phyloP scores from a whole-genome alignment of 2,797 vertebrate species.

The Urophycis tenuis region DNA sequence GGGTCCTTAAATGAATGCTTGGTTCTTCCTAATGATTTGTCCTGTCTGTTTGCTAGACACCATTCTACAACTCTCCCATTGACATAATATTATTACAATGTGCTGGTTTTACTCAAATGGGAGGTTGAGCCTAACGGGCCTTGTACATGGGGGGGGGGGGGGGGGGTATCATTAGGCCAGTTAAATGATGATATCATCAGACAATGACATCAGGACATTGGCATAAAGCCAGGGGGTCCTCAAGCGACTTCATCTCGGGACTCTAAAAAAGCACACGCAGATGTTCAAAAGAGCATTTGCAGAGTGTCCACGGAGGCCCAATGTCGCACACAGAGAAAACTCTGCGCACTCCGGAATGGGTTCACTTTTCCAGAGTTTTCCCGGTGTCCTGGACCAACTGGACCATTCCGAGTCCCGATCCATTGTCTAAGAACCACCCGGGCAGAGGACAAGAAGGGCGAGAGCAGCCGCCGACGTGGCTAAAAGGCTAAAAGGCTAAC shows the following conservation, averaged over 20 bases:
- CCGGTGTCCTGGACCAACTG: neutral
- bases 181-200: neutral
- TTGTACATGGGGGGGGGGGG: neutral
- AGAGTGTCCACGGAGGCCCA: neutral
- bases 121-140: neutral
- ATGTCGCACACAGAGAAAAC: neutral
- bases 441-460: neutral
- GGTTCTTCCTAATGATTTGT: neutral
- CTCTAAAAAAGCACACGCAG: too few relatives aligned
- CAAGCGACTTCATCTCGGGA: too few relatives aligned
- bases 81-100: neutral
- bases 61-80: neutral
- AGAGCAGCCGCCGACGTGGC: neutral
- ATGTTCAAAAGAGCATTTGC: too few relatives aligned
- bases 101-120: neutral
- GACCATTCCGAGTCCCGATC: neutral
- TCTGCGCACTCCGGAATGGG: neutral
- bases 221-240: neutral
- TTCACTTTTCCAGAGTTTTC: neutral
- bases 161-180: neutral
- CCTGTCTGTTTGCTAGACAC: neutral
- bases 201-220: neutral
- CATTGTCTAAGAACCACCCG: neutral
- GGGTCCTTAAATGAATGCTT: neutral
- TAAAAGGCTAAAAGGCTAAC: too few relatives aligned